Percentiles rank a stretch among this genome's conserved stretches.
Conservation (phyloP, 2,888 invertebrate species). For the Torymus tubicola region DNA sequence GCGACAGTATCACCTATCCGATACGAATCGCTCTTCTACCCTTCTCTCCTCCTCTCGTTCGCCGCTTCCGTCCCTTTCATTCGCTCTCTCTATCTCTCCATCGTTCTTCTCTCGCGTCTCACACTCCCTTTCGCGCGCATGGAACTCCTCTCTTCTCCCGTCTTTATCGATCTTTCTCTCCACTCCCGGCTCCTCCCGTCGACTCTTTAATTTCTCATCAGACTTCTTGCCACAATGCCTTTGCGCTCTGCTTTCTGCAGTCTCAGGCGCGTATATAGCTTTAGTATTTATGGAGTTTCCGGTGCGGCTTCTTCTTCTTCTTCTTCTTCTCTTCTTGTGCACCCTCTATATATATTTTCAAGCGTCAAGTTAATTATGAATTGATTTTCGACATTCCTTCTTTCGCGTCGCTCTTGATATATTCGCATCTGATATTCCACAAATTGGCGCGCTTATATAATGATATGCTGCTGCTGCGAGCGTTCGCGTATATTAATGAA, state of each 20-base stretch:
- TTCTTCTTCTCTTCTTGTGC: no score
- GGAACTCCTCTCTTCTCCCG: background rate
- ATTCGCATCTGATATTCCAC: no score
- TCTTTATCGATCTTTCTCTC: constrained; percentile 42
- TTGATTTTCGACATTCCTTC: no score
- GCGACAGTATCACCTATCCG: constrained; percentile 44
- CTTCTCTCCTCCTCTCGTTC: background rate
- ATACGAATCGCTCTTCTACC: constrained; percentile 19
- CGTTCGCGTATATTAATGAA: no score
- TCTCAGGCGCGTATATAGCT: no score
- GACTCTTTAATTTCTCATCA: constrained; percentile 46
- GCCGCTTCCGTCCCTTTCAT: background rate
- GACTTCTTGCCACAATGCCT: constrained; percentile 9
- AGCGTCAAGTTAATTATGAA: no score
- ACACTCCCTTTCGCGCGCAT: background rate
- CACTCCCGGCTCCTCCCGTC: background rate
- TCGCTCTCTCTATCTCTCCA: background rate
- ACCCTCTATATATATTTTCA: no score
- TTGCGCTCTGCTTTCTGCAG: background rate
- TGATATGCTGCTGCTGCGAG: no score
- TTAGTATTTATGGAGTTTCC: no score
- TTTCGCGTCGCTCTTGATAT: no score
- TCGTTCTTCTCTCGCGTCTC: background rate
- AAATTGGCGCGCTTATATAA: no score
- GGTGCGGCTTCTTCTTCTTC: background rate